Conservation (phyloP, 1,140 invertebrate genomes). For the Zaprionus lachaisei region DNA sequence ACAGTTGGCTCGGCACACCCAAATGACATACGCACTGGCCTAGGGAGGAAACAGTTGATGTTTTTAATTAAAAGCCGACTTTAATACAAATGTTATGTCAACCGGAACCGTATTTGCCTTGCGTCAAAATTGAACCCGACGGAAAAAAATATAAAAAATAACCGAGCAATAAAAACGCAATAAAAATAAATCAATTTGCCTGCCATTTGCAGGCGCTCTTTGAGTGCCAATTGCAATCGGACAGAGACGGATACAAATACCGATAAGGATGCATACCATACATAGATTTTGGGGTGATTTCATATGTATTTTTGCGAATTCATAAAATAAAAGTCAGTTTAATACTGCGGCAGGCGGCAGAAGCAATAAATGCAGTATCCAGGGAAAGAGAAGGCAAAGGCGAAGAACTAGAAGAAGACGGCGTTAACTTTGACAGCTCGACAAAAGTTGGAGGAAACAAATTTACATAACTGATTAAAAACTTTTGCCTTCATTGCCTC, state of each 20-base stretch:
- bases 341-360: conserved; percentile 26
- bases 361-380: not conserved
- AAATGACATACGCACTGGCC: conserved; percentile 2
- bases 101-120: conserved; percentile 3
- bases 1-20: not conserved
- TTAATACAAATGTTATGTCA: conserved; percentile 18
- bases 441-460: conserved; percentile 59
- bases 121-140: not conserved
- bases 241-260: conserved; percentile 6
- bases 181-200: conserved; percentile 27
- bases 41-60: conserved; percentile 2
- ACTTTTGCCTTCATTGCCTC: conserved; percentile 56
- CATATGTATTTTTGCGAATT: conserved; percentile 24
- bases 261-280: not conserved
- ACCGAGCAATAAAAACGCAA: conserved; percentile 14
- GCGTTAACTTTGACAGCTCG: conserved; percentile 27
- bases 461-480: conserved; percentile 82
- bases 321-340: conserved; percentile 58
- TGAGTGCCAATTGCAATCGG: conserved; percentile 15
- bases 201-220: conserved; percentile 31
- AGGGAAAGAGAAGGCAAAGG: not conserved
- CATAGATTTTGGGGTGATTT: not conserved
- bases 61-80: conserved; percentile 19
- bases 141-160: not conserved
- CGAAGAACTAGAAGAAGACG: conserved; percentile 3